Base-by-base conservation (phyloP, 2,888 invertebrate genomes). In the Amphipoea oculea region DNA sequence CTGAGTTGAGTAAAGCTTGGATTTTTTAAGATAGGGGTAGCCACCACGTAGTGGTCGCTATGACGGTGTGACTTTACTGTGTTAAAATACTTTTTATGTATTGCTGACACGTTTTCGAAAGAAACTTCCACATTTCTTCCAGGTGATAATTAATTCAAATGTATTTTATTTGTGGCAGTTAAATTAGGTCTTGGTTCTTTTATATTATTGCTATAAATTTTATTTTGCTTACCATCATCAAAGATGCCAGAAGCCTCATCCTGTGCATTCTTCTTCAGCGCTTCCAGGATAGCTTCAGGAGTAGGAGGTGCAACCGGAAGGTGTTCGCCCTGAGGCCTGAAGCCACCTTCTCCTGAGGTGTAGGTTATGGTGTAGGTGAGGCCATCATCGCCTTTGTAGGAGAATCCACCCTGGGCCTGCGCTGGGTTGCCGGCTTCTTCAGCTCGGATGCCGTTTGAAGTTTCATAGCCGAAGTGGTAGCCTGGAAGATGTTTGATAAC, bases 331-430 rank as follows among this genome's bases (percentile, higher is more conserved):
- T 96, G 95, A 20, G 97, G 95, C 73, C 93, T 95, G 92, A 97
- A 97, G 9, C 97, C 97, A 83, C 97, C 97, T 92, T 97, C 97
- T 83, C 97, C 97, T 36, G 92, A 97, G 0, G 96, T 96, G 89
- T 97, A 97, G 5, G 95, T 96, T 42, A 97, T 91, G 20, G 97
- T 95, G 92, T 97, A 97, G 0, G 95, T 95, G 83, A 94, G 93
- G 0, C 97, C 97, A 88, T 97, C 97, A 9, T 97, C 97, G 0
- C 97, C 97, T 48, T 97, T 97, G 93, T 97, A 97, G 0, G 97
- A 96, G 91, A 97, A 97, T 0, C 96, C 96, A 0, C 97, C 97
- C 78, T 97, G 96, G 1, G 93, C 93, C 45, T 94, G 92, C 0
- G 79, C 86, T 0, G 92, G 78, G 74, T 94, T 92, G 0, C 96